phyloP scores from a whole-genome alignment of 2,888 invertebrate genomes.

The Silvanus unidentatus region DNA sequence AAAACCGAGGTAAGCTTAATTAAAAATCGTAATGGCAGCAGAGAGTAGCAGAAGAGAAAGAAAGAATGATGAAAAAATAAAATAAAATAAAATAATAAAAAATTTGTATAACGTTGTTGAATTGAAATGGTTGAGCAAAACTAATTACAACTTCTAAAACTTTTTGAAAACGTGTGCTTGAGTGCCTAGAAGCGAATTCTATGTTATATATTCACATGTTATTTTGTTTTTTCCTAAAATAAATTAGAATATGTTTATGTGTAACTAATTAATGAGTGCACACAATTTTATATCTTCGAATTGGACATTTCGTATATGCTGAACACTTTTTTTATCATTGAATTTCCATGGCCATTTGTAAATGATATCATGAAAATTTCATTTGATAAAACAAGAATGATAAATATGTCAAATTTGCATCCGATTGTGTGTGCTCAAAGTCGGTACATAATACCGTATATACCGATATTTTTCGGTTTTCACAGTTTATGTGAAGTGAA shows the following conservation, averaged over 20 bases:
- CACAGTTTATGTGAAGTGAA: conserved; percentile 43
- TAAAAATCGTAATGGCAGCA: conserved; percentile 45
- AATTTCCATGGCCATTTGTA: conserved; percentile 28
- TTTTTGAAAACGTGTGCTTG: conserved; percentile 41
- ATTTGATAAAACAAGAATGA: conserved; percentile 16
- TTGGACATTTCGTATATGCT: no score
- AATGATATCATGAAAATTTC: conserved; percentile 31
- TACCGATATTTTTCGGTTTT: conserved; percentile 40
- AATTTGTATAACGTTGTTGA: conserved; percentile 21
- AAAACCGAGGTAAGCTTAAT: conserved; percentile 45
- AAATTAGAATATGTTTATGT: no score
- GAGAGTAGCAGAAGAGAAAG: conserved; percentile 29
- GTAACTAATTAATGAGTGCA: no score
- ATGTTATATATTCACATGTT: conserved; percentile 22
- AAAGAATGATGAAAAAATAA: no score
- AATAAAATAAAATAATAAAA: no score
- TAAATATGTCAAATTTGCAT: conserved; percentile 29
- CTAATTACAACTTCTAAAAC: conserved; percentile 44
- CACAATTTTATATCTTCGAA: no score
- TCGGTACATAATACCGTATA: conserved; percentile 15
- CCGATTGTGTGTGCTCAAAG: conserved; percentile 31
- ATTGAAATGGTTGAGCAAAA: conserved; percentile 39
- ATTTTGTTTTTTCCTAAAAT: no score
- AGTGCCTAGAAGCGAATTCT: conserved; percentile 29
- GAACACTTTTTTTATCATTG: conserved; percentile 18